Evolutionary conservation across 2,113 vertebrate species (phyloP), one percentile per base, ranked within the genome.

Genomic region (Ardeotis arabs): DNA sequence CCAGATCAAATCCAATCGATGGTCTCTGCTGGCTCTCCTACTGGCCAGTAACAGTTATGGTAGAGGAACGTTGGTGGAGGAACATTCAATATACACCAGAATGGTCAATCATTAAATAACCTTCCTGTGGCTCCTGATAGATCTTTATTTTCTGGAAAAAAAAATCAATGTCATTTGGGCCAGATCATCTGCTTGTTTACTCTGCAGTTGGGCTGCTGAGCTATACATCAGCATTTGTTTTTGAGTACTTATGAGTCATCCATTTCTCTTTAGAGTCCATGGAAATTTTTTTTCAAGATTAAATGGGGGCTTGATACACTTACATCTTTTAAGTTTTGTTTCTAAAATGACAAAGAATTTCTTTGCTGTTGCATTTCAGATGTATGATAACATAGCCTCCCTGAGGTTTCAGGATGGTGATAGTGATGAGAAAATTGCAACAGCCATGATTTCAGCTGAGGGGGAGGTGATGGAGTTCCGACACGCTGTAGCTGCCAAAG

Each of bases 381-480:
- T 99, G 99, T 99, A 98, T 21, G 99, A 99, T 97, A 99, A 99
- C 73, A 97, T 99, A 50, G 98, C 98, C 5, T 98, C 98, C 14
- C 97, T 99, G 96, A 97, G 96, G 73, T 99, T 99, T 82, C 97
- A 98, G 14, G 96, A 97, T 1, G 98, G 98, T 12, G 97, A 98
- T 29, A 91, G 87, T 2, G 98, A 98, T 3, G 97, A 98, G 68
- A 98, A 97, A 21, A 93, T 99, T 24, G 99, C 98, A 41, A 97
- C 96, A 3, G 99, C 99, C 35, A 98, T 99, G 99, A 98, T 99
- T 85, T 99, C 99, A 18, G 99, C 99, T 3, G 99, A 99, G 89
- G 98, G 98, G 3, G 99, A 99, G 95, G 97, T 98, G 94, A 99
- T 99, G 99, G 98, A 98, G 35, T 98, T 99, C 94, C 98, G 89